Conservation (phyloP, 2,888 invertebrate genomes). For the Endomychus coccineus region DNA sequence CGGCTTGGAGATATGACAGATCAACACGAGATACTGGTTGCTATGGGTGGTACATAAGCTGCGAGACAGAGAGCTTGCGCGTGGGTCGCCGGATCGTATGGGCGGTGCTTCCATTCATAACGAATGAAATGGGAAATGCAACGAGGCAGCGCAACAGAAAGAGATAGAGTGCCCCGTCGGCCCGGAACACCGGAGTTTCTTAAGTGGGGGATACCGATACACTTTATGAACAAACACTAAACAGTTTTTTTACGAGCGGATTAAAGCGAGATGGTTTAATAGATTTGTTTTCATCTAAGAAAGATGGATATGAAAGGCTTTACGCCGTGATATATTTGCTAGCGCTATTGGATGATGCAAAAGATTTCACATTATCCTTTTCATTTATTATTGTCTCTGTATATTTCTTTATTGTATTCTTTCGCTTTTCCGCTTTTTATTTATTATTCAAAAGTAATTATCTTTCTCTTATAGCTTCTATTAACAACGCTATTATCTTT, state of each 20-base stretch:
- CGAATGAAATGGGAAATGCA: conserved; percentile 17
- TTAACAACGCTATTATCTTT: conserved; percentile 1
- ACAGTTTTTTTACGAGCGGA: conserved; percentile 41
- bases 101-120: conserved; percentile 10
- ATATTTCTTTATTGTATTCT: conserved; percentile 21
- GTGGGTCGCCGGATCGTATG: background rate
- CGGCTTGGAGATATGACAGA: conserved; percentile 23
- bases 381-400: conserved; percentile 28
- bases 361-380: conserved; percentile 30
- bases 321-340: conserved; percentile 34
- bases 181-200: conserved; percentile 33
- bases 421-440: conserved; percentile 19
- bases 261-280: conserved; percentile 14
- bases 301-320: conserved; percentile 29
- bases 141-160: conserved; percentile 13
- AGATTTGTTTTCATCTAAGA: conserved; percentile 11
- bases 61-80: conserved; percentile 10
- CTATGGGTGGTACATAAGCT: conserved; percentile 37
- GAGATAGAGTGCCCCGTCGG: conserved; percentile 18
- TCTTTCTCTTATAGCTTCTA: conserved; percentile 3
- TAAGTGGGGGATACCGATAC: conserved; percentile 41
- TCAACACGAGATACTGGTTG: conserved; percentile 35
- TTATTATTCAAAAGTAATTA: conserved; percentile 28
- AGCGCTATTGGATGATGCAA: conserved; percentile 31
- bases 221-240: conserved; percentile 44